phyloP scores from a whole-genome alignment of 2,888 invertebrate species.

The Chironomus riparius region DNA sequence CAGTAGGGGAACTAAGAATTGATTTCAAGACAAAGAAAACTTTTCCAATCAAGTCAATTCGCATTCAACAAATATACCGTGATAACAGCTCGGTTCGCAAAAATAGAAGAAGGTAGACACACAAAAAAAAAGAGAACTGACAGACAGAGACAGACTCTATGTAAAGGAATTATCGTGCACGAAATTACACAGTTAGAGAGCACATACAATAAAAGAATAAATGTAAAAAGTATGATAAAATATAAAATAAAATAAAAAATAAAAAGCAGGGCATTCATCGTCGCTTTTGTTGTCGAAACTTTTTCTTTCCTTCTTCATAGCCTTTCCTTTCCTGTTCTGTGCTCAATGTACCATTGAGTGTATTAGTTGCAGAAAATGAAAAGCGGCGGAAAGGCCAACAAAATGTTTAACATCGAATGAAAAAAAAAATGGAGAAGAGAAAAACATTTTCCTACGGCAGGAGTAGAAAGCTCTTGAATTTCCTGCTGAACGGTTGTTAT shows the following conservation, averaged over 20 bases:
- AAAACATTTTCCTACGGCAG: neutral
- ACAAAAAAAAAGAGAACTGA: neutral
- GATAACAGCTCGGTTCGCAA: no score
- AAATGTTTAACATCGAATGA: neutral
- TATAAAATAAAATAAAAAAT: neutral
- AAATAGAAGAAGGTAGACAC: neutral
- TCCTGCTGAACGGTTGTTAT: neutral
- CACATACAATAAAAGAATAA: neutral
- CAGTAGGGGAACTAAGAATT: neutral
- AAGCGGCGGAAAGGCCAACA: neutral
- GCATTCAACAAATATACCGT: neutral
- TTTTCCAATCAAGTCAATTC: neutral
- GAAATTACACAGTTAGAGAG: neutral
- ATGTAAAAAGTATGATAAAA: neutral
- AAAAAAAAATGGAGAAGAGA: neutral
- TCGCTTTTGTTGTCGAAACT: neutral
- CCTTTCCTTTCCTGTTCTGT: neutral
- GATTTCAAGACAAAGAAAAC: neutral
- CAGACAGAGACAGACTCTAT: neutral
- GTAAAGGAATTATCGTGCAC: neutral
- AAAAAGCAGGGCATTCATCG: neutral
- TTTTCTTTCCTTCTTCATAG: neutral
- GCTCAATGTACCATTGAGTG: neutral
- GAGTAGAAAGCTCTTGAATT: conserved; percentile 2
- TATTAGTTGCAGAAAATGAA: neutral